Base-by-base conservation (phyloP, 2,888 invertebrate genomes). In the Norana najaformis region DNA sequence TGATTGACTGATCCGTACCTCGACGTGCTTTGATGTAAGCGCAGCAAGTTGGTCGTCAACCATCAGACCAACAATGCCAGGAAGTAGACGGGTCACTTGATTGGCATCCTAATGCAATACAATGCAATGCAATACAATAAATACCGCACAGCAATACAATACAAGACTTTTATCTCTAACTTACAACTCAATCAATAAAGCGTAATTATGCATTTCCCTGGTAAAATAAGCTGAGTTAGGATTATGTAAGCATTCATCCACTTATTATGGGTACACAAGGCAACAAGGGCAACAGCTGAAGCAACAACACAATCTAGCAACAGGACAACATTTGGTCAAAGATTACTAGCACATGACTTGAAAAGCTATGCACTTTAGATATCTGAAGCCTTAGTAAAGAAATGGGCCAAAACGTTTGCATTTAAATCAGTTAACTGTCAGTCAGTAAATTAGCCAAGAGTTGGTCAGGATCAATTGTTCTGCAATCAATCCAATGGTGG, bases 1-100 rank as follows among this genome's bases (percentile, higher is more conserved):
- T 18, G 18, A 41, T 47, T 23, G 20, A 47, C 4, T 47, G 23
- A 23, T 47, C 47, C 30, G 34, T 94, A 98, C 98, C 95, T 98
- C 98, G 0, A 97, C 98, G 88, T 98, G 95, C 95, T 97, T 98
- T 89, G 97, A 96, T 93, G 97, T 97, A 53, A 98, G 95, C 13
- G 94, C 93, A 89, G 96, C 93, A 8, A 94, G 93, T 92, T 96
- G 96, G 93, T 96, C 96, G 92, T 96, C 96, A 82, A 96, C 98
- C 97, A 99, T 98, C 18, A 98, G 96, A 0, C 98, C 97, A 97
- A 98, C 97, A 18, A 99, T 95, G 1, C 98, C 97, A 1, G 99
- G 98, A 91, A 99, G 95, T 95, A 98, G 98, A 95, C 98, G 98
- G 0, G 98, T 98, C 0, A 99, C 97, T 47, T 98, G 97, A 95